phyloP scores from a whole-genome alignment of 2,888 invertebrate genomes.

The Aethes cnicana region DNA sequence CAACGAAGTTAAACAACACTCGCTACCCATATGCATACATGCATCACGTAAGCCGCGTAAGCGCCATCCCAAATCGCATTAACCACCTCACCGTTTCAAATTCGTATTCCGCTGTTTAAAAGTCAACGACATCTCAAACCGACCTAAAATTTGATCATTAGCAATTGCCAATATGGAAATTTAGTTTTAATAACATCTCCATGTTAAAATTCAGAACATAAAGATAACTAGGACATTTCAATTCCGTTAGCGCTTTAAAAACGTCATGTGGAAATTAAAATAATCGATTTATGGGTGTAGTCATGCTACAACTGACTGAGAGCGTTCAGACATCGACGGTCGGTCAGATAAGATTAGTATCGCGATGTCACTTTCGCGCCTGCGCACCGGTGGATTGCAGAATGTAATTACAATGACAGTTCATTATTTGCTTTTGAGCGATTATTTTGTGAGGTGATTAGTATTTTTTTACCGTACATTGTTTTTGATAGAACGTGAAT shows the following conservation, averaged over 20 bases:
- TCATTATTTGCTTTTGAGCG: too few relatives aligned
- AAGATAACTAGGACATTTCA: slow-evolving; percentile 6
- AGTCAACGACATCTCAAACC: slow-evolving; percentile 4
- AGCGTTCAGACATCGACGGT: slow-evolving; percentile 14
- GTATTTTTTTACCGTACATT: too few relatives aligned
- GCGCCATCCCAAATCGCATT: neutral
- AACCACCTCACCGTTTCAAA: slow-evolving; percentile 2
- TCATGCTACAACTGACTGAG: slow-evolving; percentile 16
- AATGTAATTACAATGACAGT: too few relatives aligned
- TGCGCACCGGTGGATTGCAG: slow-evolving; percentile 1
- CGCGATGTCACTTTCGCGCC: slow-evolving; percentile 23
- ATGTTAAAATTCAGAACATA: neutral
- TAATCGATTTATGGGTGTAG: slow-evolving; percentile 19
- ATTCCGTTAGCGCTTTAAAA: slow-evolving; percentile 10
- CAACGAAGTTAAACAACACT: too few relatives aligned
- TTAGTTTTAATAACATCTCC: neutral
- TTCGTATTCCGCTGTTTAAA: slow-evolving; percentile 5
- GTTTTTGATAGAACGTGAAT: too few relatives aligned
- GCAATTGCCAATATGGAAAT: neutral
- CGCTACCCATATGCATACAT: too few relatives aligned
- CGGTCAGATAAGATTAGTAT: slow-evolving; percentile 21
- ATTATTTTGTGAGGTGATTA: too few relatives aligned
- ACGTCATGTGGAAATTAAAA: slow-evolving; percentile 13
- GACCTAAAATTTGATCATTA: slow-evolving; percentile 3
- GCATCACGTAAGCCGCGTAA: too few relatives aligned